Evolutionary conservation across 2,888 invertebrate species (phyloP).

Genomic region (Peribatodes rhomboidaria): DNA sequence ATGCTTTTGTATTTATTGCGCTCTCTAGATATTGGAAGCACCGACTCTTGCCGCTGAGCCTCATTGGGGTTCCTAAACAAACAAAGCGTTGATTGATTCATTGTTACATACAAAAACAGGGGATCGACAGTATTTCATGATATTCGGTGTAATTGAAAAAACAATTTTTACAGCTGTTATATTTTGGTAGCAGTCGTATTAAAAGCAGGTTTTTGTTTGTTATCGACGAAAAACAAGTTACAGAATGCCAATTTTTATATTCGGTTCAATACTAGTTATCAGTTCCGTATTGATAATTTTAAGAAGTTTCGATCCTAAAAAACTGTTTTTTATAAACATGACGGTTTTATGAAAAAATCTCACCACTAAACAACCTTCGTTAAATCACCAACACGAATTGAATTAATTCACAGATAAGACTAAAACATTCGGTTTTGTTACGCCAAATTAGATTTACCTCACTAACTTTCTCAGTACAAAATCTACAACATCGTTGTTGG

Average conservation of each 20-base stretch:
- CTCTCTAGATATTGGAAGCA: conserved; percentile 93
- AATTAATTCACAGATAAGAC: conserved; percentile 23
- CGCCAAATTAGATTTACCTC: conserved; percentile 31
- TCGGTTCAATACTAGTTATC: no score
- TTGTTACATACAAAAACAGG: conserved; percentile 24
- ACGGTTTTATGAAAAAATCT: background rate
- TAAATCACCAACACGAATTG: conserved; percentile 15
- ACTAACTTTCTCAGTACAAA: conserved; percentile 21
- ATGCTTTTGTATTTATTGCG: conserved; percentile 94
- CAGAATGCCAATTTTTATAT: no score
- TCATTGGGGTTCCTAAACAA: conserved; percentile 93
- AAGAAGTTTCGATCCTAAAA: no score
- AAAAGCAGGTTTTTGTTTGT: no score
- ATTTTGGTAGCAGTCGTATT: background rate
- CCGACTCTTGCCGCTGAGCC: conserved; percentile 92
- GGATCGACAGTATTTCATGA: conserved; percentile 20
- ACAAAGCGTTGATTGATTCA: conserved; percentile 41
- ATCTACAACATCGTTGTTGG: conserved; percentile 31
- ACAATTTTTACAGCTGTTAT: background rate
- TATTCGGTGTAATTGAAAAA: conserved; percentile 11
- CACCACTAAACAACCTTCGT: conserved; percentile 9
- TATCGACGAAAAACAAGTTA: no score
- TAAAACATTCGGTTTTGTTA: conserved; percentile 16
- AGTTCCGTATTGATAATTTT: no score
- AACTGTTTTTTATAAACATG: background rate